These are phyloP conservation scores for Anolis apletophallus DNA, from an alignment of 2,797 vertebrate genomes.

Conservation along the genomic window DNA sequence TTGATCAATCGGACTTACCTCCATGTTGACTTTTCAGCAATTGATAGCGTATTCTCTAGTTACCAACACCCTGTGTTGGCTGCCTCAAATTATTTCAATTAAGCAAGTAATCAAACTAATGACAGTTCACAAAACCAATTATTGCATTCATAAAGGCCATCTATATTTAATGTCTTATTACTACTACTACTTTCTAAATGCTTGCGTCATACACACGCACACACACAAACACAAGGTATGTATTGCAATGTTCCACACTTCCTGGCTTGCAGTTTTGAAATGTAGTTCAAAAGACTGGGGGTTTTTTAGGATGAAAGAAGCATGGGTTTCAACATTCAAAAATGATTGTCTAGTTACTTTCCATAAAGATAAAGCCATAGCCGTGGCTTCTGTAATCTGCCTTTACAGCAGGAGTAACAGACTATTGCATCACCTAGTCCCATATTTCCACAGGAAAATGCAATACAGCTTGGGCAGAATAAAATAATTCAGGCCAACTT, in stretches of 20 bases:
- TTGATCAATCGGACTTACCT: too few species aligned
- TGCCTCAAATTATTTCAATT: neutral
- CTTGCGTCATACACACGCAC: neutral
- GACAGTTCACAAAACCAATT: neutral
- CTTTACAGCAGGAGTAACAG: too few species aligned
- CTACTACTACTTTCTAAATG: neutral
- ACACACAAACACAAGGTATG: neutral
- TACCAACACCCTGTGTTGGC: neutral
- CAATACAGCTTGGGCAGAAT: neutral
- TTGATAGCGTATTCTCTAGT: too few species aligned
- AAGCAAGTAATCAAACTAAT: neutral
- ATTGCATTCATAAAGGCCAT: neutral
- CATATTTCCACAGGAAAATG: neutral
- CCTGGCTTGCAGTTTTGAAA: neutral
- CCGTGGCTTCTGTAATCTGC: neutral
- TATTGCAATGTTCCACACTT: neutral
- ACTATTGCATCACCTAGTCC: neutral
- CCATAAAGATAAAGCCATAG: neutral
- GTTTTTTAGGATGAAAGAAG: neutral
- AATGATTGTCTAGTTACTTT: neutral
- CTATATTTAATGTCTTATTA: neutral
- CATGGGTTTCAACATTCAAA: neutral
- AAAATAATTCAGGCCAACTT: neutral
- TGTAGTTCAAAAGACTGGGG: neutral
- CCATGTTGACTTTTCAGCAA: too few species aligned